These are phyloP conservation scores for Cybosia mesomella DNA, from an alignment of 2,888 invertebrate genomes.

Conservation along the genomic window DNA sequence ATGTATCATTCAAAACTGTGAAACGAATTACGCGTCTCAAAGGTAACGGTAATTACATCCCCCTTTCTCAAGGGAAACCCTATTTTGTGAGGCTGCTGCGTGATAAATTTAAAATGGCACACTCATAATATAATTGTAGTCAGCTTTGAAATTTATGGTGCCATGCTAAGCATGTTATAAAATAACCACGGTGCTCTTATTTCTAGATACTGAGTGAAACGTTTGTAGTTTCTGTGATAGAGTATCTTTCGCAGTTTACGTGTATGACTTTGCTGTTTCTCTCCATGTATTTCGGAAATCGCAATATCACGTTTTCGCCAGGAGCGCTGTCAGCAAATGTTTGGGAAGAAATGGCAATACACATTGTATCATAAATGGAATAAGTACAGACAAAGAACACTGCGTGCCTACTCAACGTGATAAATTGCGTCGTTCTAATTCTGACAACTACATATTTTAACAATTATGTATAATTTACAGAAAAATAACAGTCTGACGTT, in stretches of 20 bases:
- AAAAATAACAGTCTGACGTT: too few relatives aligned
- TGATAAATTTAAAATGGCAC: conserved; percentile 13
- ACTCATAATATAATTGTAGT: conserved; percentile 9
- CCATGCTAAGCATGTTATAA: background rate
- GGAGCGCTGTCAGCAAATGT: background rate
- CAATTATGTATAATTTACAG: too few relatives aligned
- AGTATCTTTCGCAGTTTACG: background rate
- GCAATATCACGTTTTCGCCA: background rate
- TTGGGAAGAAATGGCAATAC: background rate
- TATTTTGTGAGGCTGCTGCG: conserved; percentile 10
- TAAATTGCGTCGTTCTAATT: background rate
- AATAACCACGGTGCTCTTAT: background rate
- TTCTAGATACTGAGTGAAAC: background rate
- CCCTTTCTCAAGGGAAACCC: conserved; percentile 5
- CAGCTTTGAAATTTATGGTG: background rate
- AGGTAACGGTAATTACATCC: conserved; percentile 37
- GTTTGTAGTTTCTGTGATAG: background rate
- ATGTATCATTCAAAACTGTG: conserved; percentile 24
- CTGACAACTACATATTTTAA: background rate
- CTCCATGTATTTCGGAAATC: background rate
- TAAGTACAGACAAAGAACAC: background rate
- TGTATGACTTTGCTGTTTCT: background rate
- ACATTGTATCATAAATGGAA: background rate
- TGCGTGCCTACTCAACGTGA: background rate
- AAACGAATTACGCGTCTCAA: conserved; percentile 36